These are phyloP conservation scores for Apis cerana DNA, from an alignment of 1,140 invertebrate species.

Conservation along the genomic window DNA sequence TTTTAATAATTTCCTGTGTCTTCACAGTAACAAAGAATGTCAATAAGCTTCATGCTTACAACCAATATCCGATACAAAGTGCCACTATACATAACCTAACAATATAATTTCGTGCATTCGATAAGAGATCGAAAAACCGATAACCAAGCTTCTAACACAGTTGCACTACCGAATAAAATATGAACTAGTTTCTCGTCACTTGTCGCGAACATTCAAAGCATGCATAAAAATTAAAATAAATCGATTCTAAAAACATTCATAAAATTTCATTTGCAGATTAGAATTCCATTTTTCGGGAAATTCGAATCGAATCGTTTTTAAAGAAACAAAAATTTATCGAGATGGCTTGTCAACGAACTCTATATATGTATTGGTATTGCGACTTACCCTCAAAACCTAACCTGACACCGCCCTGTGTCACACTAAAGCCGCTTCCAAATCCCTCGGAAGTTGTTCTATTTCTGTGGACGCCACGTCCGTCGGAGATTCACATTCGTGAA, in stretches of 20 bases:
- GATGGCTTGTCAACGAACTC: conserved; percentile 36
- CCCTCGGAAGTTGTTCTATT: not conserved
- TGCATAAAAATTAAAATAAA: not conserved
- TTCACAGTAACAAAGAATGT: not conserved
- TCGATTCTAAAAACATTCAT: not conserved
- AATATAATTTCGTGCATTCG: not conserved
- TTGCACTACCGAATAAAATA: not conserved
- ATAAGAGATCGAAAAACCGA: conserved; percentile 13
- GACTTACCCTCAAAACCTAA: conserved; percentile 64
- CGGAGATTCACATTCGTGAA: conserved; percentile 1
- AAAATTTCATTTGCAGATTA: not conserved
- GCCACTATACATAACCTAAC: not conserved
- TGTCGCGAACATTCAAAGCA: not conserved
- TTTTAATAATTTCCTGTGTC: not conserved
- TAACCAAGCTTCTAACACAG: not conserved
- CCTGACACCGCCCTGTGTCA: conserved; percentile 63
- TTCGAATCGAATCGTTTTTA: not conserved
- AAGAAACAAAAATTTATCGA: not conserved
- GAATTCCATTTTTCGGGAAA: not conserved
- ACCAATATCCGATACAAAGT: not conserved
- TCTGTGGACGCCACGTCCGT: not conserved
- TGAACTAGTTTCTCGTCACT: not conserved
- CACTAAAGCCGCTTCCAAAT: not conserved
- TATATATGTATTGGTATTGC: conserved; percentile 17
- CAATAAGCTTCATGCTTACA: not conserved